Evolutionary conservation across 2,888 invertebrate genomes (phyloP), one percentile per base, ranked within the genome.

Genomic region (Trypoxylon attenuatum): DNA sequence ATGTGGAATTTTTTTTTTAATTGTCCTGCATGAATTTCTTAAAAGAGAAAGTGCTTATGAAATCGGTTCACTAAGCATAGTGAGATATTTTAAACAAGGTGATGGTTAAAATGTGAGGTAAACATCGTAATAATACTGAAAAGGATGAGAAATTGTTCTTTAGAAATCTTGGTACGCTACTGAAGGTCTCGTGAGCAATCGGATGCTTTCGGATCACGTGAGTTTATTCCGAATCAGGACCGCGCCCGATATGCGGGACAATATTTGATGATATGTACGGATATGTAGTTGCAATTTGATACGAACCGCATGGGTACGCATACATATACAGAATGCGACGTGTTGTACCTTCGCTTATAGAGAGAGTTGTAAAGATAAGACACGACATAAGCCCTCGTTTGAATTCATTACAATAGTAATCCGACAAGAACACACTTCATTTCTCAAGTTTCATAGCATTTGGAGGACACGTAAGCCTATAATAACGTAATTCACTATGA

Each of bases 221-320:
- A 62, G 16, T 8, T 2, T 1, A 4, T 4, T 33, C 22, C 57
- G 64, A 71, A 47, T 52, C 10, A 18, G 47, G 69, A 72, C 72
- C 72, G 69, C 74, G 65, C 74, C 75, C 73, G 65, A 65, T 46
- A 51, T 27, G 15, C 25, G 38, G 29, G 21, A 16, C 19, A 52
- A 53, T 52, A 47, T 53, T 53, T 27, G 15, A 46, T 39, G 21
- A 54, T 41, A 38, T 45, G 38, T 33, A 22, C 27, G 27, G 21
- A 54, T 41, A 38, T 45, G 38, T 33, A 22, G 21, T 33, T 3
- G 21, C 25, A 54, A 62, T 50, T 66, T 50, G 27, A 66, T 54
- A 54, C 25, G 49, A 33, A 15, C 21, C 6, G 8, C 16, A 27
- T 18, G 18, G 27, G 29, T 18, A 47, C 18, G 18, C 29, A 46